A percentile compares a stretch with the other conserved stretches of the same genome.
Evolutionary conservation across 1,140 invertebrate genomes (phyloP).

Genomic region (Drosophila tani): DNA sequence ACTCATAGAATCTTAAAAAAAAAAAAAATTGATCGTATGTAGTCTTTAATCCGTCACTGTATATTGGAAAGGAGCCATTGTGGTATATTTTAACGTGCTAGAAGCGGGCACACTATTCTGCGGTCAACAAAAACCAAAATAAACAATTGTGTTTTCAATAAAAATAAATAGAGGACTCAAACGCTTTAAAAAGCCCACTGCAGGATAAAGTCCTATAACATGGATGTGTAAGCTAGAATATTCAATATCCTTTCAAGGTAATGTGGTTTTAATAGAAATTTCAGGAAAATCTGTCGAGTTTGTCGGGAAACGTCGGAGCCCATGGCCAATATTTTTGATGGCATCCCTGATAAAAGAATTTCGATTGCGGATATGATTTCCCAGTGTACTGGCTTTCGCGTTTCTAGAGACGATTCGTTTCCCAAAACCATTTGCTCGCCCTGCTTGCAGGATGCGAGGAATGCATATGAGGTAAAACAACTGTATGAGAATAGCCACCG

Average conservation of each 20-base stretch:
- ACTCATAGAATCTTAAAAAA: too few relatives aligned
- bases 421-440: not conserved
- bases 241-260: not conserved
- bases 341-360: not conserved
- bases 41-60: too few relatives aligned
- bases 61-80: too few relatives aligned
- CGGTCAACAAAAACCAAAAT: not conserved
- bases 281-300: too few relatives aligned
- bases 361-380: too few relatives aligned
- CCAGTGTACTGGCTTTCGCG: not conserved
- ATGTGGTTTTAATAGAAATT: too few relatives aligned
- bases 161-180: too few relatives aligned
- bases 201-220: too few relatives aligned
- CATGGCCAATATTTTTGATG: not conserved
- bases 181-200: too few relatives aligned
- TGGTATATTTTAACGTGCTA: too few relatives aligned
- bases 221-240: not conserved
- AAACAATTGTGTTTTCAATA: not conserved
- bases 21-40: too few relatives aligned
- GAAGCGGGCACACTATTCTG: not conserved
- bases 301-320: too few relatives aligned
- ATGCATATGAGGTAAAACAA: not conserved
- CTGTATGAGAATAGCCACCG: not conserved
- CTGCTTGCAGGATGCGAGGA: not conserved
- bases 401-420: not conserved